Conservation (phyloP, 2,797 vertebrate genomes). For the Phalloptychus januarius region DNA sequence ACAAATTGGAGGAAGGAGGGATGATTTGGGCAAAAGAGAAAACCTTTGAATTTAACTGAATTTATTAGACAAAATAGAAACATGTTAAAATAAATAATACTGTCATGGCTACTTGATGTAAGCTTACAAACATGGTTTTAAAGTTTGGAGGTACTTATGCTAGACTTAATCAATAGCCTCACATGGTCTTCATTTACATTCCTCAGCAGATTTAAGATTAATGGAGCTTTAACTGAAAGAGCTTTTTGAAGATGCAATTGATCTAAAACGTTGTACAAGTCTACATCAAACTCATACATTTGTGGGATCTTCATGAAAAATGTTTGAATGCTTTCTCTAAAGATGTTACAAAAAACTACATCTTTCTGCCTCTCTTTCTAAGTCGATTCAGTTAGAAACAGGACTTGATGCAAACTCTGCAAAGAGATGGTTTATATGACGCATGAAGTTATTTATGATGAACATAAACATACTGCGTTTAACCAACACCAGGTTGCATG, state of each 20-base stretch:
- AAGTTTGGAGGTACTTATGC: not conserved
- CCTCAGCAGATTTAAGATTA: not conserved
- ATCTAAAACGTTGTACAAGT: not conserved
- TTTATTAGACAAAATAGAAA: constrained; percentile 4
- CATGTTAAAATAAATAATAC: not conserved
- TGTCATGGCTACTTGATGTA: not conserved
- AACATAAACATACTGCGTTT: not conserved
- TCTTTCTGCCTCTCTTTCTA: not conserved
- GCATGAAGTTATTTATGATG: not conserved
- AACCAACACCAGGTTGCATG: not conserved
- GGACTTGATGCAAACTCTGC: not conserved
- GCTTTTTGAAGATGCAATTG: not conserved
- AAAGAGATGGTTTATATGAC: not conserved
- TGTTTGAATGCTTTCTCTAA: not conserved
- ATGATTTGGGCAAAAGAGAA: not conserved
- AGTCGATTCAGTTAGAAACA: not conserved
- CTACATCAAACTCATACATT: not conserved
- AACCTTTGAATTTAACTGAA: not conserved
- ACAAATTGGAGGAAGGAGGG: not conserved
- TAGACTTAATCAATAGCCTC: not conserved
- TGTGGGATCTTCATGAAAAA: not conserved
- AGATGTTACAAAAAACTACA: not conserved
- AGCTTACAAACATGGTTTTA: not conserved
- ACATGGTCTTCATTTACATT: not conserved
- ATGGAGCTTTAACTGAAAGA: not conserved